These are phyloP conservation scores for Ceratina calcarata DNA, from an alignment of 1,140 invertebrate species.

Conservation along the genomic window DNA sequence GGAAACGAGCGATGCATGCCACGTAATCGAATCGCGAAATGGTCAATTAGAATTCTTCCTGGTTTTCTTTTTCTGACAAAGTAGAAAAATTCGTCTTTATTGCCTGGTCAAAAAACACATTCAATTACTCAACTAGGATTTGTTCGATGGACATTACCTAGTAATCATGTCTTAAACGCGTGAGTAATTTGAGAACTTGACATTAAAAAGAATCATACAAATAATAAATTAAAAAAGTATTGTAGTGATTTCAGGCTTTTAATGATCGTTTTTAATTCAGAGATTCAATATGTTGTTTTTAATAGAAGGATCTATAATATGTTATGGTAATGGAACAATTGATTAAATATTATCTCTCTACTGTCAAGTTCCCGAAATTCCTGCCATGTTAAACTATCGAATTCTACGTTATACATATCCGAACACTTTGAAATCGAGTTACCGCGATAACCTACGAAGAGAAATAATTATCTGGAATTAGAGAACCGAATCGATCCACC, in stretches of 20 bases:
- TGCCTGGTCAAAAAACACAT: conserved; percentile 49
- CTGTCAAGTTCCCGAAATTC: neutral
- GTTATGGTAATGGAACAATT: too few species aligned
- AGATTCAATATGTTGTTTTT: too few species aligned
- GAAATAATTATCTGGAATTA: too few species aligned
- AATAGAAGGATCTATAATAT: too few species aligned
- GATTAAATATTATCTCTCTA: too few species aligned
- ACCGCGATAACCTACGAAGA: neutral
- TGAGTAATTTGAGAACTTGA: conserved; percentile 8
- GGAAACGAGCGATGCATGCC: conserved; percentile 35
- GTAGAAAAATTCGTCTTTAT: conserved; percentile 56
- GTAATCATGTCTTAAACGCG: neutral
- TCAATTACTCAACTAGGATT: conserved; percentile 16
- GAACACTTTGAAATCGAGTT: neutral
- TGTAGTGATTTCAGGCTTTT: too few species aligned
- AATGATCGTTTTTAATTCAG: too few species aligned
- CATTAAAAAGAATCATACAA: neutral
- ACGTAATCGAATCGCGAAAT: conserved; percentile 20
- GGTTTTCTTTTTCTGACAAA: conserved; percentile 9
- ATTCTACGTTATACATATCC: neutral
- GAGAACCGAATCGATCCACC: neutral
- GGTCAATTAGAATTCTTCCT: conserved; percentile 13
- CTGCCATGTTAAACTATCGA: neutral
- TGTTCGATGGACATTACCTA: conserved; percentile 30
- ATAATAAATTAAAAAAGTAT: neutral